Evolutionary conservation across 2,113 vertebrate species (phyloP).

Genomic region (Mystacornis crossleyi): DNA sequence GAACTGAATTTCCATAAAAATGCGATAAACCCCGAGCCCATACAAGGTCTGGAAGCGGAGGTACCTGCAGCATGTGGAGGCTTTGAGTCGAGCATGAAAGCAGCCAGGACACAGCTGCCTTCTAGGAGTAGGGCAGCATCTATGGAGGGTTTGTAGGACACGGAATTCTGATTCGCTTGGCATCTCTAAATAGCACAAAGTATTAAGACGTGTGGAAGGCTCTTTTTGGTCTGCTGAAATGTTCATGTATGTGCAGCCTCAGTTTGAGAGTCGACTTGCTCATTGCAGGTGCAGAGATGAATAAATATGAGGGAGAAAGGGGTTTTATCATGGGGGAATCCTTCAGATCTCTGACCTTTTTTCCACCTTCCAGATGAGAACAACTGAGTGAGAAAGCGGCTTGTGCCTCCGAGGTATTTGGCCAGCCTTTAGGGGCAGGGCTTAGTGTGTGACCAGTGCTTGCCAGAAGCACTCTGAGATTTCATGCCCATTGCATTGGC

Average conservation of each 20-base stretch:
- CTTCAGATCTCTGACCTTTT: not conserved
- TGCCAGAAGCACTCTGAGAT: not conserved
- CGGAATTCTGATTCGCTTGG: not conserved
- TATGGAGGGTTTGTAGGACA: not conserved
- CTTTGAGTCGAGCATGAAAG: not conserved
- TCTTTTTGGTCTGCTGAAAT: not conserved
- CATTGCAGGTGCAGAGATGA: not conserved
- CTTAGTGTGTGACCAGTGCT: not conserved
- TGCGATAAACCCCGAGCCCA: not conserved
- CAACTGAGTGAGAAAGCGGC: not conserved
- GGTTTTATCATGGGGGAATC: not conserved
- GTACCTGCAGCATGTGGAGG: not conserved
- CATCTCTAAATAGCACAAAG: not conserved
- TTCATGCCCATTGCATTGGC: not conserved
- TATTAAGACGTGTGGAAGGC: not conserved
- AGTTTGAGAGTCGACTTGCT: accelerated
- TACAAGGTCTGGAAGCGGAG: not conserved
- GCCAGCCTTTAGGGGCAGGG: not conserved
- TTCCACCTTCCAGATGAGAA: not conserved
- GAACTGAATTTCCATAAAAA: conserved; percentile 41
- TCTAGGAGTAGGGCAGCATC: not conserved
- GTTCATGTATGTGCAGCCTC: not conserved
- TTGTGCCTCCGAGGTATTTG: not conserved
- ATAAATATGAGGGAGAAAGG: not conserved
- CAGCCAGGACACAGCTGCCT: not conserved